Base-by-base conservation (phyloP, 2,888 invertebrate species). In the Cylloceria caligata region DNA sequence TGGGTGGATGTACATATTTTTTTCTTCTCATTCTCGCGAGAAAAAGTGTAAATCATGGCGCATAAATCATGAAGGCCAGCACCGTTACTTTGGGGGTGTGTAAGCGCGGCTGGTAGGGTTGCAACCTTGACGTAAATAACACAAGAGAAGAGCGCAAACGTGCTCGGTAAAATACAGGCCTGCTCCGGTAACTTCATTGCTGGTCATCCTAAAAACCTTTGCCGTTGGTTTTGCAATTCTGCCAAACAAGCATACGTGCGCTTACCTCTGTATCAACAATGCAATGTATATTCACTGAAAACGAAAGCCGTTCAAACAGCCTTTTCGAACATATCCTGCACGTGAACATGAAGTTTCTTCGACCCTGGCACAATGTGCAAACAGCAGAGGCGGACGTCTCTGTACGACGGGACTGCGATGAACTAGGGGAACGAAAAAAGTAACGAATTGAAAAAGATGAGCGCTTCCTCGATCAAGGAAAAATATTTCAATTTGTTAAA, bases 401-500 rank as follows among this genome's bases (percentile, higher is more conserved):
- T 27, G 68, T 57, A 27, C 52, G 47, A 49, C 47, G 30, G n/a
- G 73, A 30, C 49, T 24, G 16, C 34, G 49, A 3, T 19, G 60
- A 19, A 21, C 2, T 0, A 16, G 24, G 19, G 39, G 21, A 36
- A 30, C 9, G 27, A 73, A 42, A 64, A 71, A 47, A 72, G 57
- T 60, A 47, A 80, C 30, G 68, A 81, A 76, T 81, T 42, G 76
- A 64, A 64, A 77, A 81, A 77, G 68, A 73, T 77, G 49, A 19
- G n/a, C 30, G 47, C 24, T 42, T 57, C 62, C 19, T 27, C 69
- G 47, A 57, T 42, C 42, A 64, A 42, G 67, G 19, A 76, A 69
- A 62, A 34, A 52, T 39, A 69, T 49, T 52, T 62, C 57, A 52
- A 45, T 52, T 27, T 64, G 64, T n/a, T n/a, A n/a, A 27, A 75